Evolutionary conservation across 2,113 vertebrate species (phyloP).

Genomic region (Pygoscelis adeliae): DNA sequence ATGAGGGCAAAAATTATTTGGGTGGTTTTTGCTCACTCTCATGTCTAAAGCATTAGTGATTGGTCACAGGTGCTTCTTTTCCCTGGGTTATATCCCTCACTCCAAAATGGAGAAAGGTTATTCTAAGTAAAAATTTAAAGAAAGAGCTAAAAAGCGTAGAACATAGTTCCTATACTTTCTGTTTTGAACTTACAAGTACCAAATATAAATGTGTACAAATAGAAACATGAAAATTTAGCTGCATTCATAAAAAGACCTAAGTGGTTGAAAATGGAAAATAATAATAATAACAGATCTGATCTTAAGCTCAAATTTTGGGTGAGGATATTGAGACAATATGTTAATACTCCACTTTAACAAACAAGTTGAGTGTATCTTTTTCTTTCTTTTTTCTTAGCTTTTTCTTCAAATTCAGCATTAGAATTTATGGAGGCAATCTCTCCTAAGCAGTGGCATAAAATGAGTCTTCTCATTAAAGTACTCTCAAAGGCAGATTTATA

Average conservation of each 20-base stretch:
- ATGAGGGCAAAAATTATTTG: not conserved
- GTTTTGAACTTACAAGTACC: not conserved
- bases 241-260: not conserved
- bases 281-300: not conserved
- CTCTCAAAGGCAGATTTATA: not conserved
- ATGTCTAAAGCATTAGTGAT: not conserved
- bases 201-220: not conserved
- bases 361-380: rapidly evolving
- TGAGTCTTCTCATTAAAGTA: not conserved
- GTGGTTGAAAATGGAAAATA: not conserved
- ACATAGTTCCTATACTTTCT: not conserved
- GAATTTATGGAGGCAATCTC: not conserved
- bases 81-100: not conserved
- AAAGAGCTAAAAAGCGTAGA: not conserved
- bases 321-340: not conserved
- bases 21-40: not conserved
- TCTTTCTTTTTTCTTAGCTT: not conserved
- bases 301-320: not conserved
- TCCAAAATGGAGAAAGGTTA: not conserved
- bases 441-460: not conserved
- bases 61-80: not conserved
- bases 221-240: not conserved
- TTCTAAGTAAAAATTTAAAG: not conserved
- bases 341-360: not conserved
- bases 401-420: not conserved